A percentile compares a stretch with the other conserved stretches of the same genome.
Conservation (phyloP, 2,113 vertebrate species). For the Grantiella picta region DNA sequence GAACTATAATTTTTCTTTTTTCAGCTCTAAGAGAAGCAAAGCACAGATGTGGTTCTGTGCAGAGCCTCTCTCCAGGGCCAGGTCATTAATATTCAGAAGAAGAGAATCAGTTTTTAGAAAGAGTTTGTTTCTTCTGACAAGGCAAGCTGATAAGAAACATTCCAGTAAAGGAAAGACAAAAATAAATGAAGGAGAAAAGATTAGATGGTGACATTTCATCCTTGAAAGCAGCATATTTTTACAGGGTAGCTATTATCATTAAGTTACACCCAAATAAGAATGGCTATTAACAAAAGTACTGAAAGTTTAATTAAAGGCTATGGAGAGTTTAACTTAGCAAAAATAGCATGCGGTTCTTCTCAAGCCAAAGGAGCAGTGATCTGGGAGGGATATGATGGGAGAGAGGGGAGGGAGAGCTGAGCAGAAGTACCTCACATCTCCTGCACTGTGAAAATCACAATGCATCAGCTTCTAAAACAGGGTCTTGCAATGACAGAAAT, state of each 20-base stretch:
- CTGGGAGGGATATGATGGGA: background rate
- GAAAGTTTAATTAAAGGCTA: slow-evolving; percentile 39
- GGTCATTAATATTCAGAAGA: slow-evolving; percentile 2
- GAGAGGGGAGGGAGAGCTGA: background rate
- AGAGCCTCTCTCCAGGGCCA: background rate
- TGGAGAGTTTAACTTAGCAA: background rate
- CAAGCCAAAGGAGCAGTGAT: background rate
- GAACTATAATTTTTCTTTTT: background rate
- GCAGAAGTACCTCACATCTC: background rate
- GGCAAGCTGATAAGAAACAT: slow-evolving; percentile 28
- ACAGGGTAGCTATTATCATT: slow-evolving; percentile 7
- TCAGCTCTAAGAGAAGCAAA: background rate
- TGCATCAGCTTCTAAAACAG: background rate
- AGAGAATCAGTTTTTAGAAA: background rate
- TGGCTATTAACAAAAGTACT: background rate
- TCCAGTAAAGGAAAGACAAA: slow-evolving; percentile 8
- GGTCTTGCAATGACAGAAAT: background rate
- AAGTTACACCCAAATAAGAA: slow-evolving; percentile 36
- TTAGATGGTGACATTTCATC: background rate
- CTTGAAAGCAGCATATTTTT: background rate
- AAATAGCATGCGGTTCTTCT: background rate
- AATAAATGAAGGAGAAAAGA: background rate
- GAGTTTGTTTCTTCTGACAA: slow-evolving; percentile 46
- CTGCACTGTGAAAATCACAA: background rate
- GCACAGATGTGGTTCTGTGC: background rate